phyloP scores from a whole-genome alignment of 2,888 invertebrate genomes.

The Aspidiotus destructor region DNA sequence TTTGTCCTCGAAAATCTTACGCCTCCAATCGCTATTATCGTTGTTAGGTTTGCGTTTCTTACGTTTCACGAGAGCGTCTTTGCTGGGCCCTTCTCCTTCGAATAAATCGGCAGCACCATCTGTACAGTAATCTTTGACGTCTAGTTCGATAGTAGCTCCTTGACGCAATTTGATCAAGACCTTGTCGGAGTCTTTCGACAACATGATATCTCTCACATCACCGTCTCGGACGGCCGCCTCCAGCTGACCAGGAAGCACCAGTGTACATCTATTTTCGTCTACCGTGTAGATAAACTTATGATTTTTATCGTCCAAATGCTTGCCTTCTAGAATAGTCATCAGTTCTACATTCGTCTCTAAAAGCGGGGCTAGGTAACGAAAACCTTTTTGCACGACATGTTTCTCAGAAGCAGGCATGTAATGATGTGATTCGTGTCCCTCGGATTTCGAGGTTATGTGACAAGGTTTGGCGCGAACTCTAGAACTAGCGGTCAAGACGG shows the following conservation, averaged over 20 bases:
- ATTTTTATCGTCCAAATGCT: slow-evolving; percentile 49
- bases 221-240: slow-evolving; percentile 68
- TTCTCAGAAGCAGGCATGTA: slow-evolving; percentile 43
- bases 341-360: slow-evolving; percentile 50
- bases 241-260: slow-evolving; percentile 62
- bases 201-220: slow-evolving; percentile 64
- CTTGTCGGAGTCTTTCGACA: slow-evolving; percentile 65
- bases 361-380: slow-evolving; percentile 63
- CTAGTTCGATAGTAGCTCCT: slow-evolving; percentile 64
- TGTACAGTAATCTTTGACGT: slow-evolving; percentile 52
- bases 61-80: slow-evolving; percentile 34
- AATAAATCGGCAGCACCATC: slow-evolving; percentile 47
- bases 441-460: slow-evolving; percentile 47
- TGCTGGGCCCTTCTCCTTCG: slow-evolving; percentile 60
- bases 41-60: slow-evolving; percentile 44
- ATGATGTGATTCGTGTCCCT: slow-evolving; percentile 48
- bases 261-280: slow-evolving; percentile 60
- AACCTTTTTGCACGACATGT: slow-evolving; percentile 58
- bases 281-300: slow-evolving; percentile 63
- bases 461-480: slow-evolving; percentile 45
- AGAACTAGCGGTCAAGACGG: slow-evolving; percentile 53
- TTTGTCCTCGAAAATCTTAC: slow-evolving; percentile 68
- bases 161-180: slow-evolving; percentile 62
- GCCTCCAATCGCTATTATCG: slow-evolving; percentile 55
- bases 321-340: slow-evolving; percentile 51